Base-by-base conservation (phyloP, 1,140 invertebrate genomes). In the Tetranychus urticae region DNA sequence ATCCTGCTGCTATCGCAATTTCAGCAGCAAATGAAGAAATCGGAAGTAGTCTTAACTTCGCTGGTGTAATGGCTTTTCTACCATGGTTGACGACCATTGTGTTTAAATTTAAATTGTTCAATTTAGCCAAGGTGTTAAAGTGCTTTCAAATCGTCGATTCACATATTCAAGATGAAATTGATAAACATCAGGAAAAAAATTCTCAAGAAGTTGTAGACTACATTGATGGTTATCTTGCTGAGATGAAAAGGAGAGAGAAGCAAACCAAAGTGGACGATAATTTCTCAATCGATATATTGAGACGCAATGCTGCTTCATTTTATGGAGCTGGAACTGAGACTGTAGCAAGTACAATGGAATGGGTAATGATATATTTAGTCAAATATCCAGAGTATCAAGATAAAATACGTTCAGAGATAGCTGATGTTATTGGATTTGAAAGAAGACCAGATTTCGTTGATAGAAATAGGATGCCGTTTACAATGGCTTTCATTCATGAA, bases 171-270 rank as follows among this genome's bases (percentile, higher is more conserved):
- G 1, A 10, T 42, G 39, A 42, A 1, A 42, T 42, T 6, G 39
- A 0, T 42, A 81, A 78, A 62, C 87, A 91, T 68, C 82, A 85
- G 62, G 70, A 76, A 45, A 79, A 77, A 1, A 83, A 42, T 6
- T 42, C 83, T 64, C 71, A 78, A 61, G 67, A 74, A 64, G 65
- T 77, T 34, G 77, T 79, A 47, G 86, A 90, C 72, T 80, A 90
- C 31, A 88, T 91, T 78, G 86, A 90, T 66, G 79, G 81, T 12
- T 90, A 88, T 68, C 73, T 90, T 23, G 76, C 83, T 47, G 79
- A 85, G 73, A 82, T 85, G n/a, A 8, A 57, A 5, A n/a, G n/a
- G 0, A 5, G 56, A 36, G 34, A 57, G 33, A 39, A 42, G 0
- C 0, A 5, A 42, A 42, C 39, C 8, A 35, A 35, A 36, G n/a